A percentile compares a stretch with the other conserved stretches of the same genome.
These are phyloP conservation scores for Knipowitschia caucasica DNA, from an alignment of 2,797 vertebrate genomes.

Conservation along the genomic window DNA sequence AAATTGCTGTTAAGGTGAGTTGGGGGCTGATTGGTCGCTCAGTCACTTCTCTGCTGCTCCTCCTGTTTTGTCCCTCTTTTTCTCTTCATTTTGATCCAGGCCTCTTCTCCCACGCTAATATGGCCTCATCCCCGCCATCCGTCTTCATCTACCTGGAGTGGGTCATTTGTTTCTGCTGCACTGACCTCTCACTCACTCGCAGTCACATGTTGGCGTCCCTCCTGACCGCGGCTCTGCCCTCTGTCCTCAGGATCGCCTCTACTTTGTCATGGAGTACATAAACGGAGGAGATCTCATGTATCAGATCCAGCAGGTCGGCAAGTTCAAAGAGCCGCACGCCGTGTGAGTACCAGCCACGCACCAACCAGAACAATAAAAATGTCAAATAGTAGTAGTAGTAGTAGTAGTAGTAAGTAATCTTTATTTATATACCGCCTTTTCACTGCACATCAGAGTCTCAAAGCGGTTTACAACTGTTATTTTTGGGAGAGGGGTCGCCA, in stretches of 20 bases:
- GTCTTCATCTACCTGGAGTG: constrained; percentile 11
- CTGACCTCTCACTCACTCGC: constrained; percentile 14
- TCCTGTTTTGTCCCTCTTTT: constrained; percentile 5
- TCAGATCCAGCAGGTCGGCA: constrained; percentile 97
- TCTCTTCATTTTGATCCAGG: constrained; percentile 1
- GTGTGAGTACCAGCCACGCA: constrained; percentile 82
- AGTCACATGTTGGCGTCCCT: neutral
- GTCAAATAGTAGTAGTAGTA: too few relatives aligned
- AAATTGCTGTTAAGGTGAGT: constrained; percentile 42
- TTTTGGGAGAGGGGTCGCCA: too few relatives aligned
- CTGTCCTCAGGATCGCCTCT: constrained; percentile 85
- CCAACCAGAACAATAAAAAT: neutral
- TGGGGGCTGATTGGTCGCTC: constrained; percentile 32
- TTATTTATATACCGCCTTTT: too few relatives aligned
- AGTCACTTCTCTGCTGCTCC: constrained; percentile 21
- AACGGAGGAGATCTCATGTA: constrained; percentile 99
- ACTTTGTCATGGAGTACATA: constrained; percentile 98
- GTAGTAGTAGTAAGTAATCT: too few relatives aligned
- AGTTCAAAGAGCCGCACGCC: constrained; percentile 97
- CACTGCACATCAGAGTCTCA: too few relatives aligned
- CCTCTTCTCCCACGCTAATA: neutral
- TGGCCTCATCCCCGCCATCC: constrained; percentile 17
- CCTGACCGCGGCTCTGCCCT: constrained; percentile 13
- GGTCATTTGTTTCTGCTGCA: constrained; percentile 2
- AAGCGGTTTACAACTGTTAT: too few relatives aligned